phyloP scores from a whole-genome alignment of 2,888 invertebrate genomes.

The Helleia helle region DNA sequence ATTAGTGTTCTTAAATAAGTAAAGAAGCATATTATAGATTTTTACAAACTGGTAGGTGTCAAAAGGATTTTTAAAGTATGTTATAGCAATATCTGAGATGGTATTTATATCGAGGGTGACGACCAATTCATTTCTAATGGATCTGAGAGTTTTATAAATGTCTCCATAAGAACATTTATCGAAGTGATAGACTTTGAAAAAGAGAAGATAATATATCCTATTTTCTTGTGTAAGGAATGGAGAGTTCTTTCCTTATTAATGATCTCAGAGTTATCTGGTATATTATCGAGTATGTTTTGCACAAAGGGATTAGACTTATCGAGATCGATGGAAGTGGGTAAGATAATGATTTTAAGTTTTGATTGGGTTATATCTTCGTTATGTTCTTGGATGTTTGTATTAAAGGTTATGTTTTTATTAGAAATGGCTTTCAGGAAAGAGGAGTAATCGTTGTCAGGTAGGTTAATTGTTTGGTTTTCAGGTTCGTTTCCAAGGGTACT shows the following conservation, averaged over 20 bases:
- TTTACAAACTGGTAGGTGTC: neutral
- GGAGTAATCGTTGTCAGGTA: slow-evolving; percentile 1
- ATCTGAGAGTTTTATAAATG: neutral
- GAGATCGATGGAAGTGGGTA: neutral
- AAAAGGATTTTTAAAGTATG: slow-evolving; percentile 7
- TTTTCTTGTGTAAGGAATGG: neutral
- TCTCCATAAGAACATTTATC: neutral
- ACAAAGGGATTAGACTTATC: neutral
- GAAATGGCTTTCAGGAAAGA: neutral
- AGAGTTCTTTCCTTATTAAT: neutral
- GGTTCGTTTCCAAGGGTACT: no score
- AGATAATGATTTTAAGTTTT: neutral
- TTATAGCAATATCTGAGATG: neutral
- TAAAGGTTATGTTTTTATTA: neutral
- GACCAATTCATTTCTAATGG: neutral
- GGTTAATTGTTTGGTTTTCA: neutral
- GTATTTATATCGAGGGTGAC: neutral
- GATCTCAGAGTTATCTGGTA: neutral
- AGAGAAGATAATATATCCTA: neutral
- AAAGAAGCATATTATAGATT: no score
- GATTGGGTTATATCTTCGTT: neutral
- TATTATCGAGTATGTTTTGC: neutral
- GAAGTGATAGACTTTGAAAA: neutral
- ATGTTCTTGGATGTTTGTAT: neutral
- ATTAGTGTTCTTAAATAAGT: no score